phyloP scores from a whole-genome alignment of 2,797 vertebrate species.

The Chaetodon trifasciatus region DNA sequence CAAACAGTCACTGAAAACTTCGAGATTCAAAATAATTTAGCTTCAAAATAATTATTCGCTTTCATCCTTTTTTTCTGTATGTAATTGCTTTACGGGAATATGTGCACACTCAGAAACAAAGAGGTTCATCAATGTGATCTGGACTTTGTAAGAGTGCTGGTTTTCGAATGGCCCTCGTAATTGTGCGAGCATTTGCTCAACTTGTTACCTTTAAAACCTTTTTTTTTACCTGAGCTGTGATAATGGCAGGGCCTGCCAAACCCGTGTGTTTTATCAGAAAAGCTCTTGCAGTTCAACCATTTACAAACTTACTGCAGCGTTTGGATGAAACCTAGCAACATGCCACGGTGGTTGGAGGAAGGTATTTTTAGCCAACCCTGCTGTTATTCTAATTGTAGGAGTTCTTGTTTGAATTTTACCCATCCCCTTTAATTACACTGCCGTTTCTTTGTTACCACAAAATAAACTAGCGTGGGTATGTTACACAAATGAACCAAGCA shows the following conservation, averaged over 20 bases:
- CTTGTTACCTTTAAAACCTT: background rate
- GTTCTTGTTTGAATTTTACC: constrained; percentile 72
- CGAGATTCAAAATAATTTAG: background rate
- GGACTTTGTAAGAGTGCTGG: background rate
- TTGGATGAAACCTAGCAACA: constrained; percentile 72
- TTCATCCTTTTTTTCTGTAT: background rate
- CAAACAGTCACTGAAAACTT: background rate
- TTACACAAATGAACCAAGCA: constrained; percentile 52
- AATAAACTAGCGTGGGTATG: constrained; percentile 54
- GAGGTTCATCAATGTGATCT: constrained; percentile 11
- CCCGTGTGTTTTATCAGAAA: constrained; percentile 6
- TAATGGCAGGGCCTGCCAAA: background rate
- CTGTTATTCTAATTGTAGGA: constrained; percentile 80
- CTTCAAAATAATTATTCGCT: background rate
- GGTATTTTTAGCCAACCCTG: constrained; percentile 78
- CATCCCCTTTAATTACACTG: constrained; percentile 76
- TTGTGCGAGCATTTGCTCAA: background rate
- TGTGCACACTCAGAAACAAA: constrained; percentile 33
- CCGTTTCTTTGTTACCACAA: constrained; percentile 63
- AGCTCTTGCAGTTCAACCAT: constrained; percentile 28
- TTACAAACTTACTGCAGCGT: constrained; percentile 62
- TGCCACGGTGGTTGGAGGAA: constrained; percentile 52
- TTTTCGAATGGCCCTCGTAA: constrained; percentile 9
- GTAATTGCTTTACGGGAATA: background rate
- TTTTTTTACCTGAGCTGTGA: background rate